A percentile compares a stretch with the other conserved stretches of the same genome.
phyloP scores from a whole-genome alignment of 2,888 invertebrate species.

The Seira musarum region DNA sequence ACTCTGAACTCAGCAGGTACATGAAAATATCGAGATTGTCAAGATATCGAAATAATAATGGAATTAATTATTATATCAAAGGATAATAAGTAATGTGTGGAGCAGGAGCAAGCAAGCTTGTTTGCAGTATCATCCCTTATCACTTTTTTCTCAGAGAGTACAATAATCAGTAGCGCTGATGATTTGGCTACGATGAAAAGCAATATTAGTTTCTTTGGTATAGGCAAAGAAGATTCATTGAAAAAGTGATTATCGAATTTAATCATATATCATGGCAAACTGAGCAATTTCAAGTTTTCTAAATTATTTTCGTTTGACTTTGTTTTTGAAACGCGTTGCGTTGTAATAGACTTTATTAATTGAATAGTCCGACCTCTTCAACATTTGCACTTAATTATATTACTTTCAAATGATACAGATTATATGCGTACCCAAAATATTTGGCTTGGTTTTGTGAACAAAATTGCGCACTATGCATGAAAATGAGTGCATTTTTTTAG shows the following conservation, averaged over 20 bases:
- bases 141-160: not conserved
- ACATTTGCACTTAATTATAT: constrained; percentile 24
- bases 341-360: constrained; percentile 50
- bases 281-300: not conserved
- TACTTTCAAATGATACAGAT: not conserved
- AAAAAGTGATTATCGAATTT: not conserved
- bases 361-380: constrained; percentile 34
- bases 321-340: not conserved
- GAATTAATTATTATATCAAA: not conserved
- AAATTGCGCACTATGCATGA: too few relatives aligned
- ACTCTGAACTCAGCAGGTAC: not conserved
- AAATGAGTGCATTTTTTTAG: not conserved
- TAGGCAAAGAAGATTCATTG: not conserved
- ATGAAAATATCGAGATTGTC: not conserved
- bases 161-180: not conserved
- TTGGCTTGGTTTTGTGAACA: too few relatives aligned
- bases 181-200: not conserved
- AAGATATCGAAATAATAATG: not conserved
- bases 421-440: too few relatives aligned
- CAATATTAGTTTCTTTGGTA: not conserved
- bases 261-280: not conserved
- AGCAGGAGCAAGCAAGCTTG: not conserved
- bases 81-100: not conserved
- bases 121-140: not conserved
- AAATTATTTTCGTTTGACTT: not conserved